Percentiles rank a stretch among this genome's conserved stretches.
These are phyloP conservation scores for Mastomys natalensis DNA, from an alignment of 2,113 vertebrate genomes.

Conservation along the genomic window DNA sequence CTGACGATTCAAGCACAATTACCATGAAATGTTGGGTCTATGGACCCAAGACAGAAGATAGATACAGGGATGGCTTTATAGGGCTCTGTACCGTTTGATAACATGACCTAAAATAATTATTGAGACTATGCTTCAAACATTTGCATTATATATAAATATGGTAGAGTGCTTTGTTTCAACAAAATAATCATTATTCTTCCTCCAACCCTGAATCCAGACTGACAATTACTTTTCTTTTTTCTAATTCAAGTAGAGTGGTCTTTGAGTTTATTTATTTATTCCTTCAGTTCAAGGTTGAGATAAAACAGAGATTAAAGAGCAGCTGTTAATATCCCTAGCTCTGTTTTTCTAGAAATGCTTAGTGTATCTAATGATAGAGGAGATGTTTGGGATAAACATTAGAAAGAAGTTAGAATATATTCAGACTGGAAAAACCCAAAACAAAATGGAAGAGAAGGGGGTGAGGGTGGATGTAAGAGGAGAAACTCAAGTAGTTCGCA, in stretches of 20 bases:
- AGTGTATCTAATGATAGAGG: not conserved
- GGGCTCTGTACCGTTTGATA: not conserved
- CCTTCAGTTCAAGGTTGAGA: conserved; percentile 6
- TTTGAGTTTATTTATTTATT: not conserved
- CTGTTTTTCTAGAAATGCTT: conserved; percentile 8
- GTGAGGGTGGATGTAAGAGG: not conserved
- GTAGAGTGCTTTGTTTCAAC: not conserved
- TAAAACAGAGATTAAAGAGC: not conserved
- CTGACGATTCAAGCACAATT: not conserved
- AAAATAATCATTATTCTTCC: not conserved
- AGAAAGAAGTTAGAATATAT: not conserved
- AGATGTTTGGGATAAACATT: not conserved
- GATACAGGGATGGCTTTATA: not conserved
- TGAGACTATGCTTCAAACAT: not conserved
- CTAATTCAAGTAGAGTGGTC: not conserved
- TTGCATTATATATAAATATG: not conserved
- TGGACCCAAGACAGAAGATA: not conserved
- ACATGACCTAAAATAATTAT: not conserved
- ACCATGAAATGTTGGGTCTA: not conserved
- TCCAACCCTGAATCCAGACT: not conserved
- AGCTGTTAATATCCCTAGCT: not conserved
- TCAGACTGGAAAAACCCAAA: not conserved
- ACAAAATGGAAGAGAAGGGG: not conserved
- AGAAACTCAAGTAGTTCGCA: not conserved
- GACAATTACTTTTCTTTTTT: not conserved